Conservation (phyloP, 2,113 vertebrate genomes). For the Colinus virginianus region DNA sequence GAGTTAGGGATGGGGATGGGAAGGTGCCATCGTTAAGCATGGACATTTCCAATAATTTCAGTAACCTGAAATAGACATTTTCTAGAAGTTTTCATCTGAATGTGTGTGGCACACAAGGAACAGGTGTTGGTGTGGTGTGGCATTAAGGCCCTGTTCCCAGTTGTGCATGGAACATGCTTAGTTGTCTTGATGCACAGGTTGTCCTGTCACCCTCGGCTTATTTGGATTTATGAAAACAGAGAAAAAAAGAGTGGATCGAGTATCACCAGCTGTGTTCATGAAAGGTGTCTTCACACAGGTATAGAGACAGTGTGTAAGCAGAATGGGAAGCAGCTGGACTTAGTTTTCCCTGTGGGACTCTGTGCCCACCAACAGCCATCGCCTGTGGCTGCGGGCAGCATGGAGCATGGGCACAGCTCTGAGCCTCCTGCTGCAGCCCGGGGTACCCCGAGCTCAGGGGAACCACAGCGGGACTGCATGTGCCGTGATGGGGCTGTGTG, state of each 20-base stretch:
- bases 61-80: neutral
- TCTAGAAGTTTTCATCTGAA: neutral
- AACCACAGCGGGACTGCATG: no score
- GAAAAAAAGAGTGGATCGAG: no score
- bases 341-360: neutral
- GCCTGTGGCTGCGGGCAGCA: neutral
- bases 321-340: neutral
- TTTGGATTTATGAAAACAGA: neutral
- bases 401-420: no score
- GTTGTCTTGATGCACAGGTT: neutral
- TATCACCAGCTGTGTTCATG: neutral
- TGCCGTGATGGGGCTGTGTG: neutral
- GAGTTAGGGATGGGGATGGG: no score
- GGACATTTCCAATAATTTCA: neutral
- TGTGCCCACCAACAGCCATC: no score
- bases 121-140: no score
- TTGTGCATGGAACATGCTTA: neutral
- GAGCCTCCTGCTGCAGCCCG: no score
- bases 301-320: neutral
- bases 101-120: neutral
- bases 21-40: neutral
- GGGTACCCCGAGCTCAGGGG: neutral
- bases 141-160: neutral
- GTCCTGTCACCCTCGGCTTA: no score
- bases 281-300: neutral